Base-by-base conservation (phyloP, 2,888 invertebrate species). In the Chymomyza caudatula region DNA sequence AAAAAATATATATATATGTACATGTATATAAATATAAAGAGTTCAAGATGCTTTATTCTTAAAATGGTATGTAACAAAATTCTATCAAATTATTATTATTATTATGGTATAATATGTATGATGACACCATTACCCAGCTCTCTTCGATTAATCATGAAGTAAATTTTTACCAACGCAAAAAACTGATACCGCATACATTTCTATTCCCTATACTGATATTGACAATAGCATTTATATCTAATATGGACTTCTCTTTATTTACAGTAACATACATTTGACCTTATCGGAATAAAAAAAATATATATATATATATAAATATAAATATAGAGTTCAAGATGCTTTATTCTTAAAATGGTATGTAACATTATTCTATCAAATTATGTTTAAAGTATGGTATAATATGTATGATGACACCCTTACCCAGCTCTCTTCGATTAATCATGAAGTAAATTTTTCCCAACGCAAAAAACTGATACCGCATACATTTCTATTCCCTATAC, bases 381-480 rank as follows among this genome's bases (percentile, higher is more conserved):
- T 42, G 19, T 13, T 15, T 6, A 11, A n/a, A 4, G 15, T 17
- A 47, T 19, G 20, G 3, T 6, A 13, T 29, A 1, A 15, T 49
- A 4, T 15, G 3, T 22, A 55, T 68, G 78, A 81, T 81, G 81
- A 82, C 67, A 74, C 67, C 55, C 22, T 69, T 63, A 85, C 79
- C 84, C 85, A 87, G 87, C 87, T 87, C 87, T 82, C 87, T 87
- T 84, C 77, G 86, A 87, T 62, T 63, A 53, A 56, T 69, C 58
- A 71, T 87, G 86, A 86, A 85, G 86, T 85, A 51, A 86, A 85
- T 59, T 74, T 74, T 76, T 78, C 74, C 78, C 60, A 61, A 49
- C 73, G 78, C 78, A 78, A 76, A 76, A 68, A 74, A 70, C 11
- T 6, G 4, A 37, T 37, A 4, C 5, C 37, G 4, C 5, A 37